Conservation (phyloP, 1,140 invertebrate genomes). For the Zaprionus vittiger region DNA sequence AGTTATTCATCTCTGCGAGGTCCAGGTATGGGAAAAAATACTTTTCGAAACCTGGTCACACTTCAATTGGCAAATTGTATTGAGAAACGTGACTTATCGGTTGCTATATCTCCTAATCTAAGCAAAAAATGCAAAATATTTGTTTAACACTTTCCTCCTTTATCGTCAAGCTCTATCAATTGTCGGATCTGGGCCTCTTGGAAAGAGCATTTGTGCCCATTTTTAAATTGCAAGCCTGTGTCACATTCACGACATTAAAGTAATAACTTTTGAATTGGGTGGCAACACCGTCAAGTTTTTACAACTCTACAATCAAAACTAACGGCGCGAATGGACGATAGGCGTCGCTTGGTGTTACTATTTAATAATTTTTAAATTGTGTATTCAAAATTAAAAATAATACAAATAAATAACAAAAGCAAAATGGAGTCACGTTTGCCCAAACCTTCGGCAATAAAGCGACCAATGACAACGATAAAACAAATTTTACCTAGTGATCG, state of each 20-base stretch:
- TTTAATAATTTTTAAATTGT: conserved; percentile 9
- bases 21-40: no score
- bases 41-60: no score
- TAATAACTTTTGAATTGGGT: neutral
- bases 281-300: conserved; percentile 4
- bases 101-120: no score
- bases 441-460: conserved; percentile 63
- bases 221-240: neutral
- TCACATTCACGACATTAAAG: neutral
- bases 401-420: neutral
- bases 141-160: no score
- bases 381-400: neutral
- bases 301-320: conserved; percentile 64
- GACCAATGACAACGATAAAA: conserved; percentile 51
- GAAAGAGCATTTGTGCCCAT: neutral
- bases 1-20: no score
- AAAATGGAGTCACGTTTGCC: conserved; percentile 77
- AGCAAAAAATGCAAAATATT: no score
- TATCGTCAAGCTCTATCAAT: no score
- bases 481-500: conserved; percentile 70
- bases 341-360: conserved; percentile 37
- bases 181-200: no score
- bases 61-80: no score
- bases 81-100: no score
- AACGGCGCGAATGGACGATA: conserved; percentile 61